Evolutionary conservation across 2,797 vertebrate genomes (phyloP), one percentile per base, ranked within the genome.

Genomic region (Poecilia picta): DNA sequence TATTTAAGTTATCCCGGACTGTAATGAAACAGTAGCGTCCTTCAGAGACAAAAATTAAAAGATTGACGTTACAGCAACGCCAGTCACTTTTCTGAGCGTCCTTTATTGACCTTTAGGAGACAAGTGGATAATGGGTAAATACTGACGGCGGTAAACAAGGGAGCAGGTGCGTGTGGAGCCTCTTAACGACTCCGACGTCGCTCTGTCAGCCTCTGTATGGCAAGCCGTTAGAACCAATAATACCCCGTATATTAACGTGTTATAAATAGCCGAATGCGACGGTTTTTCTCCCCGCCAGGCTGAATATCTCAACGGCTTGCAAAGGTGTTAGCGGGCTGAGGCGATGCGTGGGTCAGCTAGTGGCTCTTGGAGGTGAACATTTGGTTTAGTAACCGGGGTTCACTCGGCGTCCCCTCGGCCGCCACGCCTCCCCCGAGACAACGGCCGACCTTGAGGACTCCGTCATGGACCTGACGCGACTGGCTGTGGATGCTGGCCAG

Each of bases 401-500:
- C 39, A 64, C 33, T 18, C 39, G 2, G 72, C 78, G 64, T 0
- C 4, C 28, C 51, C 51, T 25, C 51, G 12, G 15, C 55, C 49
- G 64, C 20, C n/a, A 39, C 2, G 49, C 41, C 1, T 25, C 74
- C 0, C 43, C 55, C 70, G 75, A 46, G 66, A 72, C 76, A 2
- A 77, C 59, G 75, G 78, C 71, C 83, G 91, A 92, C 91, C 90
- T 91, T 89, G 84, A 73, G 43, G 83, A 62, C 76, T 72, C 57
- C 45, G 81, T 1, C 81, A 99, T 99, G 98, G 98, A 99, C 87
- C 93, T 98, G 91, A 98, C 96, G 51, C 97, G 97, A 77, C 73
- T 98, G 81, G 97, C 97, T 20, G 97, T 96, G 28, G 98, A 98
- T 82, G 97, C 97, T 0, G 97, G 98, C 59, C 97, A 97, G 82